Base-by-base conservation (phyloP, 2,113 vertebrate genomes). In the Coreoperca whiteheadi region DNA sequence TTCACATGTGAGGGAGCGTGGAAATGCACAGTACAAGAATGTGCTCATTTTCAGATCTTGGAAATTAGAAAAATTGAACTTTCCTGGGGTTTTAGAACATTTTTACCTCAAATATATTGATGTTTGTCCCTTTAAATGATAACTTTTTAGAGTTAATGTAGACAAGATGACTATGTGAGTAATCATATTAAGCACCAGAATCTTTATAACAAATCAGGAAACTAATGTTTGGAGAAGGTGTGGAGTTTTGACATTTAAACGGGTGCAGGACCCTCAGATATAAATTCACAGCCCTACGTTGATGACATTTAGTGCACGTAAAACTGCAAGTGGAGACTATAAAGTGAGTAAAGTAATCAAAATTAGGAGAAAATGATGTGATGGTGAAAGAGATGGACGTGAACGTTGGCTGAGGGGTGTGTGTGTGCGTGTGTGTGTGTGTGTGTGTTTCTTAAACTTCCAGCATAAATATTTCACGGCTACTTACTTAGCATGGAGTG, bases 381-480 rank as follows among this genome's bases (percentile, higher is more conserved):
- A 67, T 18, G 50, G 63, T 25, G 51, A 70, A 69, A 46, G 74
- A 71, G 79, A 75, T 79, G 18, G 66, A 81, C 77, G 57, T 71
- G 73, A 54, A 23, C 16, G 21, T 56, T 75, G 56, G 71, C 70
- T 65, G 23, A 71, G 14, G 78, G 70, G 71, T 63, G 23, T 43
- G 46, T 34, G 43, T 70, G 48, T 64, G 51, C 51, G 61, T 60
- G 74, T 73, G 72, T 68, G 6, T 64, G 48, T 77, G 43, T 80
- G 30, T 20, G 2, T 53, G 65, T 73, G 74, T 83, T 28, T 74
- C 61, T 77, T 72, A 88, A 83, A 79, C 10, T 76, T 84, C 6
- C 69, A 46, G 30, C 63, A 83, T 93, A 32, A 89, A 93, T 90
- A 88, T 90, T 93, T 89, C 50, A 92, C 76, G 16, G 39, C 64